Percentiles rank a stretch among this genome's conserved stretches.
phyloP scores from a whole-genome alignment of 2,888 invertebrate genomes.

The Hedya salicella region DNA sequence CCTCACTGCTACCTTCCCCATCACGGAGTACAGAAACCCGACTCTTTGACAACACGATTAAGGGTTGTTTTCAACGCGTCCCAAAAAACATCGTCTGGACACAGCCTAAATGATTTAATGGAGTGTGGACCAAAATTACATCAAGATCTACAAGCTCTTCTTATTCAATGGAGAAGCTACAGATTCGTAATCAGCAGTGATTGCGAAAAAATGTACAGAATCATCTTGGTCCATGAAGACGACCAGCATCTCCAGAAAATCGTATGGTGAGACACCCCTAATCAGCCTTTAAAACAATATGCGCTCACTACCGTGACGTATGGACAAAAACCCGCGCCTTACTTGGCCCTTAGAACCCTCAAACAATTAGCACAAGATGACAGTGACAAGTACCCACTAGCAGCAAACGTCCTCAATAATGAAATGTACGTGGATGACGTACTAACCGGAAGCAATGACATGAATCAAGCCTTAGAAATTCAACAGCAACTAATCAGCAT shows the following conservation, averaged over 20 bases:
- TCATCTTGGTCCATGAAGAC: too few species aligned
- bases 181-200: neutral
- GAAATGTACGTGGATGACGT: neutral
- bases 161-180: neutral
- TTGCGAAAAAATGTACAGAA: constrained; percentile 1
- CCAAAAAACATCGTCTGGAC: neutral
- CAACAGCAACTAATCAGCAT: constrained; percentile 2
- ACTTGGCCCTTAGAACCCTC: neutral
- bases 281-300: neutral
- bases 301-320: neutral
- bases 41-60: neutral
- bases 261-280: neutral
- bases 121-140: constrained; percentile 3
- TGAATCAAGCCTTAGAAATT: neutral
- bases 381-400: constrained; percentile 3
- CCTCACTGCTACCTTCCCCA: too few species aligned
- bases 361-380: too few species aligned
- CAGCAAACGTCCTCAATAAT: neutral
- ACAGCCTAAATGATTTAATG: constrained; percentile 2
- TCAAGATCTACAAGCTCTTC: constrained; percentile 6
- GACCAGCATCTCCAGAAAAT: too few species aligned
- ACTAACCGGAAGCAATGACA: neutral
- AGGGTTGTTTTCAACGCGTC: neutral
- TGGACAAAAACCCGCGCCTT: neutral
- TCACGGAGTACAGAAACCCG: too few species aligned